Conservation (phyloP, 2,888 invertebrate species). For the Allolobophora icterica region DNA sequence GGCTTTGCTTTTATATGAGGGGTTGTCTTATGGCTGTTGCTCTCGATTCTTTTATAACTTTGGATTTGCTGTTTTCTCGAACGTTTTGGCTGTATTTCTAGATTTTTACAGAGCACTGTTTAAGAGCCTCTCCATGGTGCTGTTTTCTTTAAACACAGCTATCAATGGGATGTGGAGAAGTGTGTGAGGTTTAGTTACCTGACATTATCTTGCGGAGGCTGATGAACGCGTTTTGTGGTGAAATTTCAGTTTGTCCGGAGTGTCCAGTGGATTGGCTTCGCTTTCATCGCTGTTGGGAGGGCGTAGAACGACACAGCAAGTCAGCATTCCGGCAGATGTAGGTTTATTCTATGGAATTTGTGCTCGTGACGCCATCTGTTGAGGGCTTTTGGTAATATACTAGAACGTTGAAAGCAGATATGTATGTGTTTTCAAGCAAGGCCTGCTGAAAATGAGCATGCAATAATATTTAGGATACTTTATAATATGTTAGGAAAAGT, state of each 20-base stretch:
- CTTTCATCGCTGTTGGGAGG: background rate
- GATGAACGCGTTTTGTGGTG: background rate
- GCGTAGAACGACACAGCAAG: constrained; percentile 71
- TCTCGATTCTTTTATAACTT: no score
- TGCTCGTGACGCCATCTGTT: background rate
- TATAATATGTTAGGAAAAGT: no score
- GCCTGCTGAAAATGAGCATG: no score
- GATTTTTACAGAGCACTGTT: no score
- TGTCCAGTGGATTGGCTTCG: background rate
- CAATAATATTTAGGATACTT: no score
- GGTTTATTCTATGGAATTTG: background rate
- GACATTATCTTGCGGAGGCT: background rate
- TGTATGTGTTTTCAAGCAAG: background rate
- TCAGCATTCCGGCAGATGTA: constrained; percentile 97
- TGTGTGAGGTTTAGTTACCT: background rate
- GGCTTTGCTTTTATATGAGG: no score
- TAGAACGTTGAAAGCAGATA: background rate
- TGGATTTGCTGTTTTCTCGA: no score
- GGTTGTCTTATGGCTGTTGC: no score
- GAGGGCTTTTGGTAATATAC: background rate
- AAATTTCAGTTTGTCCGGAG: background rate
- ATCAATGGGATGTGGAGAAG: no score
- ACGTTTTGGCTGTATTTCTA: no score
- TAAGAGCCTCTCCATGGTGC: no score
- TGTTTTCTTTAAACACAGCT: no score